Evolutionary conservation across 2,113 vertebrate genomes (phyloP).

Genomic region (Myotis lucifugus): DNA sequence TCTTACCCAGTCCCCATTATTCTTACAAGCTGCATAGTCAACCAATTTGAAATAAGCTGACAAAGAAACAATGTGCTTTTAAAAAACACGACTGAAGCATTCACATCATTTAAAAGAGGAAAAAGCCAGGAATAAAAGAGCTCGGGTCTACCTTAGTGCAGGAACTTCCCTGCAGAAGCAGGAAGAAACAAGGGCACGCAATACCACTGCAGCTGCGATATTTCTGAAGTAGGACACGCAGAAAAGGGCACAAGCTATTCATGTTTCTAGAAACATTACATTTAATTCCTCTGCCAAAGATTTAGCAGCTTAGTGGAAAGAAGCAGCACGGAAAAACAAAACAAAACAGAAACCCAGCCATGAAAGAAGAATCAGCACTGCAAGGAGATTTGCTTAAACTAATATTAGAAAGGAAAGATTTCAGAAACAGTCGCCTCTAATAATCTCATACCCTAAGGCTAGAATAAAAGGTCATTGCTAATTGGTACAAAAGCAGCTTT

Average conservation of each 20-base stretch:
- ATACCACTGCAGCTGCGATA: conserved; percentile 64
- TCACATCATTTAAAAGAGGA: conserved; percentile 10
- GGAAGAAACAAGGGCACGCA: conserved; percentile 44
- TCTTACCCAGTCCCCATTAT: background rate
- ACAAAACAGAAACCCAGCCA: background rate
- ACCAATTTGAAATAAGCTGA: conserved; percentile 12
- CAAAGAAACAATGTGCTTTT: conserved; percentile 53
- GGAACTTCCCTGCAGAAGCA: conserved; percentile 31
- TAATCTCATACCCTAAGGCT: conserved; percentile 76
- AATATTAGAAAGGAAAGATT: conserved; percentile 79
- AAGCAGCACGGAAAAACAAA: background rate
- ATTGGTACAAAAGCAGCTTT: conserved; percentile 75
- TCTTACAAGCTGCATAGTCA: background rate
- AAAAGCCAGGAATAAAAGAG: conserved; percentile 19
- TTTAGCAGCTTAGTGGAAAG: conserved; percentile 62
- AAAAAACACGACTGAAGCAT: background rate
- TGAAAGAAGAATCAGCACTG: conserved; percentile 55
- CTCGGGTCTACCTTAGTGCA: conserved; percentile 31
- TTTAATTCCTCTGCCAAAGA: conserved; percentile 74
- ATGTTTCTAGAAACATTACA: conserved; percentile 67
- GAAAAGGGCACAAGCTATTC: conserved; percentile 80
- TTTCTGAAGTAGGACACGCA: conserved; percentile 78
- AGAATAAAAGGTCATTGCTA: conserved; percentile 81
- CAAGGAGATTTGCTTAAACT: conserved; percentile 80
- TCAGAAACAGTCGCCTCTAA: conserved; percentile 75